A percentile compares a stretch with the other conserved stretches of the same genome.
phyloP scores from a whole-genome alignment of 1,140 invertebrate genomes.

The Papilio polyxenes region DNA sequence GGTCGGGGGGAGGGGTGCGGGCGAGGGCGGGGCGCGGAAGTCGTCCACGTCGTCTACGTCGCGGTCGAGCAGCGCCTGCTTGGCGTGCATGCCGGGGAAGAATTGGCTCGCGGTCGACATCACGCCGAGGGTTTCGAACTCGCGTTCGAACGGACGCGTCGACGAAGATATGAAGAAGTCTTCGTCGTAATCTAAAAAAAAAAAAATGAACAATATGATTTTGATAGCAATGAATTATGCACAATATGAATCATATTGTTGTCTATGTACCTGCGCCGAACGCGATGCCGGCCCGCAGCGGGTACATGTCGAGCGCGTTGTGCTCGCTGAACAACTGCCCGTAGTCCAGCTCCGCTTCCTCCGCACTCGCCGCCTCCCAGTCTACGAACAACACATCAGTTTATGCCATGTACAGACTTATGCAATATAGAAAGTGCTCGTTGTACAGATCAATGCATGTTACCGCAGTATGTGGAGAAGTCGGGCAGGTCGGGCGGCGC shows the following conservation, averaged over 20 bases:
- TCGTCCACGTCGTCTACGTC: constrained; percentile 54
- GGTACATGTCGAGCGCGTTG: constrained; percentile 62
- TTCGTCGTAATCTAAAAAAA: constrained; percentile 78
- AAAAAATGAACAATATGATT: background rate
- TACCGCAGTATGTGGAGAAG: constrained; percentile 76
- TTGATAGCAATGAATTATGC: background rate
- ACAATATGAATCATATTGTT: background rate
- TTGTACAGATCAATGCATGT: background rate
- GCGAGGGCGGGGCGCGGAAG: constrained; percentile 57
- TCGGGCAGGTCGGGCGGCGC: constrained; percentile 77
- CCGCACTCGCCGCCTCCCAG: constrained; percentile 68
- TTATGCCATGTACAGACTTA: too few species aligned
- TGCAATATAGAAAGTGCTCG: background rate
- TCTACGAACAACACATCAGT: constrained; percentile 46
- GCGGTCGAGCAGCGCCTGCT: constrained; percentile 53
- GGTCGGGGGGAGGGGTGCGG: constrained; percentile 48
- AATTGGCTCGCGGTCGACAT: constrained; percentile 85
- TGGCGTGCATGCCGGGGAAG: constrained; percentile 83
- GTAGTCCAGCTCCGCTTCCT: constrained; percentile 71
- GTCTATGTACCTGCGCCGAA: constrained; percentile 57
- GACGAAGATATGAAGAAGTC: constrained; percentile 88
- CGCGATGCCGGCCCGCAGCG: constrained; percentile 60
- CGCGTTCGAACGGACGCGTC: constrained; percentile 85
- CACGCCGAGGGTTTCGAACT: constrained; percentile 83
- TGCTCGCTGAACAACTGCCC: constrained; percentile 67